These are phyloP conservation scores for Alectoris magna DNA, from an alignment of 2,797 vertebrate species.

Conservation along the genomic window DNA sequence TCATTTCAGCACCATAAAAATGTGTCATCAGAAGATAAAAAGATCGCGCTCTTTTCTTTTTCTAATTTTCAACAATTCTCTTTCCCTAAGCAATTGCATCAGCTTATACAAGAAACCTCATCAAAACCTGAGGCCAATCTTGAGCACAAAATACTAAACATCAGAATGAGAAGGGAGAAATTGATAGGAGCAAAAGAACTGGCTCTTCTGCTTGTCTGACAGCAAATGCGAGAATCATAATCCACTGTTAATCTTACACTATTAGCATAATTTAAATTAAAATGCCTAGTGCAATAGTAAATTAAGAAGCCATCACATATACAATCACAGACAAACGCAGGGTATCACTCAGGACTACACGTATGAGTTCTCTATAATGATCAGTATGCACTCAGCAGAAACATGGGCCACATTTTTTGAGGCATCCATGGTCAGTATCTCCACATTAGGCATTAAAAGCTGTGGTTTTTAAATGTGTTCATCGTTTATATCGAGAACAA, in stretches of 20 bases:
- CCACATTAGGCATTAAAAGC: constrained; percentile 40
- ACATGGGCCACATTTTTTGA: constrained; percentile 10
- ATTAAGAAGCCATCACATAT: constrained; percentile 43
- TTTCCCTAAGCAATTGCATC: constrained; percentile 17
- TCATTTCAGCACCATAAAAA: background rate
- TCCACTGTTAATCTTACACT: constrained; percentile 54
- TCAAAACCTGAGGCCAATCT: constrained; percentile 32
- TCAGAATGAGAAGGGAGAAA: constrained; percentile 3
- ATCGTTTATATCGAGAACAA: constrained; percentile 37
- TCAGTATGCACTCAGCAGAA: constrained; percentile 38
- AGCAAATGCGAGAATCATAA: constrained; percentile 58
- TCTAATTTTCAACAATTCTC: background rate
- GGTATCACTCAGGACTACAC: constrained; percentile 11
- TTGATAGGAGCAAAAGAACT: background rate
- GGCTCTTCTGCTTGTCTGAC: constrained; percentile 18
- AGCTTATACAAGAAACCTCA: constrained; percentile 30
- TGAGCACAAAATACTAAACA: constrained; percentile 21
- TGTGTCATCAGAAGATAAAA: constrained; percentile 16
- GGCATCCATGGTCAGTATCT: background rate
- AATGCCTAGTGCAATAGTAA: constrained; percentile 53
- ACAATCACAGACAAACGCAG: constrained; percentile 22
- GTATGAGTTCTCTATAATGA: constrained; percentile 46
- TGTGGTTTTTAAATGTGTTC: constrained; percentile 14
- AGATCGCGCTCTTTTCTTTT: background rate
- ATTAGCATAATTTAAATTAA: constrained; percentile 71